phyloP scores from a whole-genome alignment of 2,797 vertebrate species.

The Hippopotamyrus pictus region DNA sequence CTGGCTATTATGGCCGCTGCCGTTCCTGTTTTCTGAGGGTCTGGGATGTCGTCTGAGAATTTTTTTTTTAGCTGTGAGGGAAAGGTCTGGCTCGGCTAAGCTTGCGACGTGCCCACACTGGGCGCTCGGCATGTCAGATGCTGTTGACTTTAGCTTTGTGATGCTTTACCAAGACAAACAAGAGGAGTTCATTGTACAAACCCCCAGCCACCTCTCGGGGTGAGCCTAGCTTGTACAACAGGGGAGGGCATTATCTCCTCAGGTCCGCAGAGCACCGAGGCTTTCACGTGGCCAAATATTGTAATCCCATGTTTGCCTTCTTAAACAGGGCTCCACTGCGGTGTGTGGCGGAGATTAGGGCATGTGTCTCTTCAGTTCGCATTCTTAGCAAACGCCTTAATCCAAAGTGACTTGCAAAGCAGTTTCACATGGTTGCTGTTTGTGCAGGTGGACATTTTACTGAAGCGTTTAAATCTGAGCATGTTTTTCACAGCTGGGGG shows the following conservation, averaged over 20 bases:
- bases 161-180: not conserved
- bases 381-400: not conserved
- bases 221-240: not conserved
- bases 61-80: not conserved
- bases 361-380: not conserved
- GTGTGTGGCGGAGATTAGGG: not conserved
- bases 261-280: not conserved
- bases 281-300: not conserved
- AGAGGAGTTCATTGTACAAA: constrained; percentile 5
- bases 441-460: not conserved
- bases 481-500: not conserved
- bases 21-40: not conserved
- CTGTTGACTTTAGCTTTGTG: constrained; percentile 4
- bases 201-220: not conserved
- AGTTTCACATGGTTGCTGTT: not conserved
- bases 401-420: not conserved
- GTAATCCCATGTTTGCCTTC: not conserved
- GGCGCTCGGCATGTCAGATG: not conserved
- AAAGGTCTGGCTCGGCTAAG: not conserved
- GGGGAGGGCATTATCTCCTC: not conserved
- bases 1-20: not conserved
- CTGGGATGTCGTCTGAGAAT: not conserved
- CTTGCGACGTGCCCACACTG: not conserved
- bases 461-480: not conserved
- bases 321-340: not conserved